These are phyloP conservation scores for Oxycera nigricornis DNA, from an alignment of 2,888 invertebrate genomes.

Conservation along the genomic window DNA sequence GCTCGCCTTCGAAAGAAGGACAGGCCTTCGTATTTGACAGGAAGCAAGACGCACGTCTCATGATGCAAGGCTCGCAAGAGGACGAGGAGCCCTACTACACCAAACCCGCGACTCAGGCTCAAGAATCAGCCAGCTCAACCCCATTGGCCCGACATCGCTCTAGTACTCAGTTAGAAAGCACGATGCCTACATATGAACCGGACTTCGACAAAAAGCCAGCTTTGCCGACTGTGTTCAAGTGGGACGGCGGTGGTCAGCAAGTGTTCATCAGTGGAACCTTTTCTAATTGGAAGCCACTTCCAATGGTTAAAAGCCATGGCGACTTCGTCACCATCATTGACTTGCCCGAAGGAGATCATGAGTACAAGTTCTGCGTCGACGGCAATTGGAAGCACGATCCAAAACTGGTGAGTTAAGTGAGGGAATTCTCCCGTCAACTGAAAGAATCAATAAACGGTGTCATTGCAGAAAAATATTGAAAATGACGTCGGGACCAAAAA, in stretches of 20 bases:
- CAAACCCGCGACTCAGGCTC: constrained; percentile 63
- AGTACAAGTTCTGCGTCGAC: constrained; percentile 94
- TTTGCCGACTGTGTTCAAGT: constrained; percentile 90
- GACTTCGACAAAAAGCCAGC: constrained; percentile 53
- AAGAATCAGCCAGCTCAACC: constrained; percentile 46
- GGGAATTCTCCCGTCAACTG: background rate
- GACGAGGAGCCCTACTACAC: constrained; percentile 82
- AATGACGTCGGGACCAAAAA: constrained; percentile 91
- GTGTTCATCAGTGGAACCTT: constrained; percentile 86
- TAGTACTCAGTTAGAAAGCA: constrained; percentile 75
- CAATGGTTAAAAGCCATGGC: constrained; percentile 95
- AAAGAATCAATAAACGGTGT: constrained; percentile 52
- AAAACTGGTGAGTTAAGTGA: constrained; percentile 69
- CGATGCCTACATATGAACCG: constrained; percentile 55
- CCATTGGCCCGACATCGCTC: constrained; percentile 71
- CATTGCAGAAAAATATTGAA: constrained; percentile 80
- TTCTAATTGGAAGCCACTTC: constrained; percentile 94
- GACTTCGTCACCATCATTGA: constrained; percentile 99
- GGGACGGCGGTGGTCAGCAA: constrained; percentile 96
- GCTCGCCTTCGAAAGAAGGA: constrained; percentile 72
- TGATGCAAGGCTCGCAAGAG: constrained; percentile 73
- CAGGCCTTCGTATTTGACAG: constrained; percentile 89
- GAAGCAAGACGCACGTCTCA: constrained; percentile 73
- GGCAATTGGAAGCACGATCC: constrained; percentile 93
- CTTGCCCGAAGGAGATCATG: constrained; percentile 93